Base-by-base conservation (phyloP, 64 coral and sea anemone genomes). In the Actinia equina region DNA sequence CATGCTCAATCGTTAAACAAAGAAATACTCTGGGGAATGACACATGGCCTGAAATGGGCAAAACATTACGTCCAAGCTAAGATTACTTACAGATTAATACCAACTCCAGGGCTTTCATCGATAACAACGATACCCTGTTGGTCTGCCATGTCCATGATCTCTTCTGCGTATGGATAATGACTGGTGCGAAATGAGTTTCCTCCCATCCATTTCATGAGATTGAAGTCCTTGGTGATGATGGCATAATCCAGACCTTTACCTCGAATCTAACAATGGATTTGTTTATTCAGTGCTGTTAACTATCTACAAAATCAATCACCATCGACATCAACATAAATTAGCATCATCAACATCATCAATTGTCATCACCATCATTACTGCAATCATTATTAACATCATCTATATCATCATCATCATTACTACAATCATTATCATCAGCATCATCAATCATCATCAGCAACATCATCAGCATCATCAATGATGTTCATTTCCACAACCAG, bases 101-200 rank as follows among this genome's bases (percentile, higher is more conserved):
- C 97, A 3, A 99, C 97, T 51, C 90, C 97, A 13, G 97, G 97
- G 52, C 93, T 90, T 82, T 99, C 97, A 85, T 99, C 97, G n/a
- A 99, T 93, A 22, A 99, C 97, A 10, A 99, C 97, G 82, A 99
- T 95, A 27, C 97, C 97, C 49, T 90, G 85, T n/a, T 91, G 74
- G 30, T 99, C 97, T 16, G 97, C 97, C 85, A 99, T 95, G 63
- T 99, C 93, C 93, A 99, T 95, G 7, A 99, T 99, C 81, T 99
- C 97, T 78, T 99, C 97, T 23, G 97, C 97, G 49, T 99, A 99
- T 16, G 97, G 97, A 55, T 99, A 99, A 54, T 99, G 97, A 84
- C 97, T 99, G 12, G 97, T 99, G 23, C 97, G 88, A 55, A 99
- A 99, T 17, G 93, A 83, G 84, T 99, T 95, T 6, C 86, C 97